Conservation (phyloP, 2,797 vertebrate genomes). For the Channa striata region DNA sequence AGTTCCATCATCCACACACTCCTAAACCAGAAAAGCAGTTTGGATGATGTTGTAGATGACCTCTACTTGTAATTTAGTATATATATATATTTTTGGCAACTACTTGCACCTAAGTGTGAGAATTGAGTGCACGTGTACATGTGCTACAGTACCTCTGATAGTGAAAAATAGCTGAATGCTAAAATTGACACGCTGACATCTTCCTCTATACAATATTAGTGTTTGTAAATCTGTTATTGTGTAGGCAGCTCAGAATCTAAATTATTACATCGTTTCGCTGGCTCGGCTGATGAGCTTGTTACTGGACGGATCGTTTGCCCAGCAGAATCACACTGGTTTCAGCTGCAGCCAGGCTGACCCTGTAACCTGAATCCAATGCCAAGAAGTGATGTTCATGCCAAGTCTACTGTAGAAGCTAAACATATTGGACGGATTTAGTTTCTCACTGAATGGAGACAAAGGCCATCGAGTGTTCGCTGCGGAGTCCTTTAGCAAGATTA, state of each 20-base stretch:
- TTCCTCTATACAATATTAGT: no score
- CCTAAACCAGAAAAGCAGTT: no score
- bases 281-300: not conserved
- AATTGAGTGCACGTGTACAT: no score
- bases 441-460: slow-evolving; percentile 12
- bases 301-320: slow-evolving; percentile 5
- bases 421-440: slow-evolving; percentile 34
- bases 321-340: not conserved
- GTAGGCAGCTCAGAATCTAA: not conserved
- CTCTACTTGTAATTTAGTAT: no score
- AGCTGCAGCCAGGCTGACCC: slow-evolving; percentile 14
- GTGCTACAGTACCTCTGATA: no score
- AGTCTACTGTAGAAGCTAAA: slow-evolving; percentile 12
- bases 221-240: no score
- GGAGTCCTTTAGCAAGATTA: slow-evolving; percentile 29
- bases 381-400: slow-evolving; percentile 16
- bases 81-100: no score
- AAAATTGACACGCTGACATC: no score
- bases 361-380: not conserved
- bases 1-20: no score
- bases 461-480: slow-evolving; percentile 11
- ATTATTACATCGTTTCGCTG: not conserved
- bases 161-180: no score
- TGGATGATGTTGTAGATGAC: no score
- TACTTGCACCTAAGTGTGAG: no score